phyloP scores from a whole-genome alignment of 2,888 invertebrate genomes.

The Eulithis prunata region DNA sequence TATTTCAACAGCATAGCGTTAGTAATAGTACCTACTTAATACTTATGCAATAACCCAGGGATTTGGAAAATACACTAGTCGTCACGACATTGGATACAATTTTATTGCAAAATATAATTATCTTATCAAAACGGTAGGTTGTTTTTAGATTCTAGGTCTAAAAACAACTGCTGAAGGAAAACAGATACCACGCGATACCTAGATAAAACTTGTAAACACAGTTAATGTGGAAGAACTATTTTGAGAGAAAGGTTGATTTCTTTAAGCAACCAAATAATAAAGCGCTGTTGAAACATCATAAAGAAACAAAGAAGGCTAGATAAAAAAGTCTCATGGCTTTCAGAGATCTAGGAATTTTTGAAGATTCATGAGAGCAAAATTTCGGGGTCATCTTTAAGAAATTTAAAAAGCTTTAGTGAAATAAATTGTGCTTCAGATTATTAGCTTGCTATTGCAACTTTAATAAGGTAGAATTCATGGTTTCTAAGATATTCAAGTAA shows the following conservation, averaged over 20 bases:
- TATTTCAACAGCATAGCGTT: not conserved
- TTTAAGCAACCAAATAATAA: too few species aligned
- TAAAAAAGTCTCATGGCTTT: too few species aligned
- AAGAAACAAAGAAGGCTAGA: too few species aligned
- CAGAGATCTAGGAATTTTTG: too few species aligned
- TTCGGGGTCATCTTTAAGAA: too few species aligned
- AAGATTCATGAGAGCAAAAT: too few species aligned
- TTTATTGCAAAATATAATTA: constrained; percentile 22
- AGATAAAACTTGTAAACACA: constrained; percentile 24
- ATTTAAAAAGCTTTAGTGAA: too few species aligned
- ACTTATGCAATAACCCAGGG: not conserved
- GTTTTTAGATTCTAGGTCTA: constrained; percentile 20
- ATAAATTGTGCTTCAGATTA: too few species aligned
- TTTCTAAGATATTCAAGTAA: too few species aligned
- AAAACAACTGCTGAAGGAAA: constrained; percentile 25
- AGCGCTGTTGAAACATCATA: too few species aligned
- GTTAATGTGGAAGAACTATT: not conserved
- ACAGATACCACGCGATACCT: constrained; percentile 19
- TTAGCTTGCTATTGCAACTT: too few species aligned
- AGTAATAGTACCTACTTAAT: not conserved
- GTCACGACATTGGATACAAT: constrained; percentile 12
- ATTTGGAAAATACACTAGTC: constrained; percentile 1
- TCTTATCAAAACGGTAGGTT: constrained; percentile 19
- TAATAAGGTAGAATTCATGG: too few species aligned
- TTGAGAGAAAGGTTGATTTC: not conserved